phyloP scores from a whole-genome alignment of 2,797 vertebrate genomes.

The Notoglanidium macrostoma region DNA sequence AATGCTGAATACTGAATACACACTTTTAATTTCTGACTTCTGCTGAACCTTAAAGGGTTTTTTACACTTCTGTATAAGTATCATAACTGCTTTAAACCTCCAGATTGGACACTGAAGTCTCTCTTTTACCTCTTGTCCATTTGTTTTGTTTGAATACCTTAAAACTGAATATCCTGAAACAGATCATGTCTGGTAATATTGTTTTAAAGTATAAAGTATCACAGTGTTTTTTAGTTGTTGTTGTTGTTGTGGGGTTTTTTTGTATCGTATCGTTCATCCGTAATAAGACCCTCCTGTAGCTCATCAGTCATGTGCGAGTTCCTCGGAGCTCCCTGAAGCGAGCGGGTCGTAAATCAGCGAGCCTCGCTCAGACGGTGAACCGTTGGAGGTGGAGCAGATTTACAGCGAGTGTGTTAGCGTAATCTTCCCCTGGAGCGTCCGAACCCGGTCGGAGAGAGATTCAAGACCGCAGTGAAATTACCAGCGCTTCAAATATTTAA shows the following conservation, averaged over 20 bases:
- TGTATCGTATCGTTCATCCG: neutral
- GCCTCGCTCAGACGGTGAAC: slow-evolving; percentile 47
- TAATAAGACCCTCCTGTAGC: neutral
- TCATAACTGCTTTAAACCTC: neutral
- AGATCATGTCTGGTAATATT: no score
- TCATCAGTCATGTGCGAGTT: slow-evolving; percentile 15
- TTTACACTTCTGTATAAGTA: no score
- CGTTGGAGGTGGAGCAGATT: slow-evolving; percentile 52
- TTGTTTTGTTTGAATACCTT: neutral
- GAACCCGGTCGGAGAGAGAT: slow-evolving; percentile 32
- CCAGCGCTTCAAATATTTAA: slow-evolving; percentile 38
- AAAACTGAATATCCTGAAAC: neutral
- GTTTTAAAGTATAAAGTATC: neutral
- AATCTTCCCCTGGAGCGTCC: slow-evolving; percentile 51
- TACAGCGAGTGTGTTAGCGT: slow-evolving; percentile 55
- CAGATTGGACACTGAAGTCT: neutral
- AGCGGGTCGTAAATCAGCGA: slow-evolving; percentile 49
- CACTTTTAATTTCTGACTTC: no score
- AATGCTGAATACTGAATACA: neutral
- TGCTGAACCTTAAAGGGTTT: no score
- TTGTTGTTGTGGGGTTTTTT: neutral
- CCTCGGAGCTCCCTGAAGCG: neutral
- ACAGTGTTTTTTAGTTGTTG: no score
- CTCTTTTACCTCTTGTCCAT: neutral
- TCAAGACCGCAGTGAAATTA: slow-evolving; percentile 30